These are phyloP conservation scores for Coronaproctus castanopsis DNA, from an alignment of 2,888 invertebrate species.

Conservation along the genomic window DNA sequence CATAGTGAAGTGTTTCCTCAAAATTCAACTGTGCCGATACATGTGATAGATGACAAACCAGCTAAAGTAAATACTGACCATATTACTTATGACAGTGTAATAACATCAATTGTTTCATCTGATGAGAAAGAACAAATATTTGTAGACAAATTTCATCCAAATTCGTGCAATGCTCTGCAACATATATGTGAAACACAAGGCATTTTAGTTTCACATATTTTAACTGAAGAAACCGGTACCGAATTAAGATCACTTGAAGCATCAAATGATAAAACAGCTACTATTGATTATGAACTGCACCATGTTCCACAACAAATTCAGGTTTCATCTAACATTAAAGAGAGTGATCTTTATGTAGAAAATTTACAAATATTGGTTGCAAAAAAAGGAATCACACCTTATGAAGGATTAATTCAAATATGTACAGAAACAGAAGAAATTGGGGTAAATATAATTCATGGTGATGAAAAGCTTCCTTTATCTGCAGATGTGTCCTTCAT, in stretches of 20 bases:
- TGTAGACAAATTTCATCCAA: constrained; percentile 15
- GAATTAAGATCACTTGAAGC: no score
- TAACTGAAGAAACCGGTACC: constrained; percentile 31
- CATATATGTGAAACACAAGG: no score
- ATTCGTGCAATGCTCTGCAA: no score
- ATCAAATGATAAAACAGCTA: no score
- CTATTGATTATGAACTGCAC: no score
- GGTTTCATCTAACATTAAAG: constrained; percentile 32
- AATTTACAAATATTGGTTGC: constrained; percentile 16
- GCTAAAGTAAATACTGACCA: background rate
- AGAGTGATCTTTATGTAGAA: constrained; percentile 24
- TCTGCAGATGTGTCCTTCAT: constrained; percentile 7
- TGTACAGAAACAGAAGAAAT: constrained; percentile 22
- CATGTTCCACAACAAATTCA: no score
- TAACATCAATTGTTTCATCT: background rate
- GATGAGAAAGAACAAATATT: constrained; percentile 8
- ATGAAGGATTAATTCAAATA: constrained; percentile 27
- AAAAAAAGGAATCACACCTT: constrained; percentile 10
- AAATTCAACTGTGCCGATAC: background rate
- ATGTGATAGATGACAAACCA: no score
- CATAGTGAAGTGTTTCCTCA: background rate
- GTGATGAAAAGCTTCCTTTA: constrained; percentile 1
- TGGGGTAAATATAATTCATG: constrained; percentile 19
- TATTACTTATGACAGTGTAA: constrained; percentile 1
- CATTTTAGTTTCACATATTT: no score